Conservation (phyloP, 2,113 vertebrate genomes). For the Oncorhynchus tshawytscha region DNA sequence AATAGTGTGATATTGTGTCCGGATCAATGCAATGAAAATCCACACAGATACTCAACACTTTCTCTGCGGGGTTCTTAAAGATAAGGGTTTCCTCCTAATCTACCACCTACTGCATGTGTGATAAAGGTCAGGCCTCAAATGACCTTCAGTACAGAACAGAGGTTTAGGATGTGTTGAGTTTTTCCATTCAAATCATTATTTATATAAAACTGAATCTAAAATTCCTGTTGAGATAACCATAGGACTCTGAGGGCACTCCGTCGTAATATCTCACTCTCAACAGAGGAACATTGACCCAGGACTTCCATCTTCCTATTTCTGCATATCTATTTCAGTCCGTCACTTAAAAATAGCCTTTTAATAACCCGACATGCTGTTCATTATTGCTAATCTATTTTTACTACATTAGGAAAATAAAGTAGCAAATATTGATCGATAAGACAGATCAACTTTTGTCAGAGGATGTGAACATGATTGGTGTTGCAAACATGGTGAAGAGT, state of each 20-base stretch:
- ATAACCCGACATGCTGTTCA: conserved; percentile 71
- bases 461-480: conserved; percentile 54
- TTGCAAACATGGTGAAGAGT: conserved; percentile 43
- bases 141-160: not conserved
- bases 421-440: conserved; percentile 72
- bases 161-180: not conserved
- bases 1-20: conserved; percentile 41
- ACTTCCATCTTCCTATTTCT: conserved; percentile 70
- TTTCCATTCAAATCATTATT: not conserved
- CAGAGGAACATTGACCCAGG: conserved; percentile 46
- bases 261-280: not conserved
- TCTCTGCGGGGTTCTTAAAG: not conserved
- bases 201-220: not conserved
- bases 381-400: conserved; percentile 65
- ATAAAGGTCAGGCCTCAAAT: not conserved
- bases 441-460: conserved; percentile 63
- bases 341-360: conserved; percentile 79
- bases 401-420: conserved; percentile 74
- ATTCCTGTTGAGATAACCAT: not conserved
- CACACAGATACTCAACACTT: not conserved
- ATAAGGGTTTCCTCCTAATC: not conserved
- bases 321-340: conserved; percentile 77
- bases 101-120: not conserved
- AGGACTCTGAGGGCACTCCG: not conserved
- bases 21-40: conserved; percentile 52